Evolutionary conservation across 2,113 vertebrate genomes (phyloP).

Genomic region (Amblyornis subalaris): DNA sequence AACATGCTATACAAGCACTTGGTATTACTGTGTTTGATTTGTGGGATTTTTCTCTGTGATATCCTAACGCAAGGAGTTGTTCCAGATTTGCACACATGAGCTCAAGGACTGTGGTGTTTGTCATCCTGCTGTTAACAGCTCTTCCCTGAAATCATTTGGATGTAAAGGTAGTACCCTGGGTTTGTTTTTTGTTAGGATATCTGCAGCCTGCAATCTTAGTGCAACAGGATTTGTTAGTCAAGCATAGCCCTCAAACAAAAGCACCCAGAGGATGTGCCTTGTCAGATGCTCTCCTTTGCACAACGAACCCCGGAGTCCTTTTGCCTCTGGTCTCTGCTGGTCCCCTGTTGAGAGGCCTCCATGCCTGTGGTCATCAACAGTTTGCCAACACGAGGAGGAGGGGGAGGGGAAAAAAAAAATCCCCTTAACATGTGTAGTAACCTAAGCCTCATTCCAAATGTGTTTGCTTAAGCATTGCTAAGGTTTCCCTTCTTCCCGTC

Average conservation of each 20-base stretch:
- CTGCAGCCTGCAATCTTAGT: slow-evolving; percentile 60
- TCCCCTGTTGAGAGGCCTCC: slow-evolving; percentile 55
- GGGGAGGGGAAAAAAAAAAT: not conserved
- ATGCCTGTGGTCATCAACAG: slow-evolving; percentile 57
- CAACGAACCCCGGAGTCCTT: not conserved
- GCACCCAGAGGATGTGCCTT: slow-evolving; percentile 47
- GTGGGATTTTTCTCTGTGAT: slow-evolving; percentile 19
- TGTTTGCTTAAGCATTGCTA: slow-evolving; percentile 65
- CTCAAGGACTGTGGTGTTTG: slow-evolving; percentile 22
- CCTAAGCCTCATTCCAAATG: slow-evolving; percentile 50
- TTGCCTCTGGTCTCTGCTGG: slow-evolving; percentile 46
- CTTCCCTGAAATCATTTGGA: slow-evolving; percentile 5
- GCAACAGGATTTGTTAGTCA: slow-evolving; percentile 68
- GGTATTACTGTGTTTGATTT: slow-evolving; percentile 49
- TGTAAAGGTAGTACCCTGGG: not conserved
- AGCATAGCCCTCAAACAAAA: slow-evolving; percentile 62
- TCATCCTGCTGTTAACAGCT: slow-evolving; percentile 26
- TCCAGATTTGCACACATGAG: slow-evolving; percentile 5
- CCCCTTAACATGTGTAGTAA: slow-evolving; percentile 37
- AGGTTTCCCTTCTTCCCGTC: slow-evolving; percentile 11
- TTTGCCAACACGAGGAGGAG: slow-evolving; percentile 17
- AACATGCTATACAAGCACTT: slow-evolving; percentile 24
- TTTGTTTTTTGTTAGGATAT: slow-evolving; percentile 55
- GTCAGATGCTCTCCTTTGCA: slow-evolving; percentile 18
- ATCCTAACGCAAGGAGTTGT: not conserved